A percentile compares a stretch with the other conserved stretches of the same genome.
Conservation (phyloP, 2,888 invertebrate genomes). For the Agrochola circellaris region DNA sequence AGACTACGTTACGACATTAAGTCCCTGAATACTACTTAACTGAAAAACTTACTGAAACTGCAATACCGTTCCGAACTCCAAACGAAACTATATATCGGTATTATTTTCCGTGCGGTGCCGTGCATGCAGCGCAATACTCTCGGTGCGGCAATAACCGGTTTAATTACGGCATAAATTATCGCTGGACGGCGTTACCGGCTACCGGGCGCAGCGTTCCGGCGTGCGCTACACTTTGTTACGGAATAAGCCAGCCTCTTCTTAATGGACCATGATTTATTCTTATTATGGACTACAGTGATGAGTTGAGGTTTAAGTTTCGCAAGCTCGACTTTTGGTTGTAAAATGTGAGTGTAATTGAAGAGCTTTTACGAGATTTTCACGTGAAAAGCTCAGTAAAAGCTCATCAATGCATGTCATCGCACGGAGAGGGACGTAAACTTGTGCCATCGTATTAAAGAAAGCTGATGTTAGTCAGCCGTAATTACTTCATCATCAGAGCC, state of each 20-base stretch:
- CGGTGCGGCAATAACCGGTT: constrained; percentile 68
- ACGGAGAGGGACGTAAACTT: background rate
- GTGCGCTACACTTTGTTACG: constrained; percentile 57
- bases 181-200: constrained; percentile 63
- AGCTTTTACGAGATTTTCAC: background rate
- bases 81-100: constrained; percentile 60
- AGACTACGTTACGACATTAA: background rate
- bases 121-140: constrained; percentile 51
- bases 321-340: background rate
- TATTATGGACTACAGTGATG: constrained; percentile 34
- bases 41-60: constrained; percentile 42
- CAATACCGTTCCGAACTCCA: constrained; percentile 22
- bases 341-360: background rate
- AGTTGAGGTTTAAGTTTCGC: background rate
- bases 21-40: constrained; percentile 17
- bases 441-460: background rate
- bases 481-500: background rate
- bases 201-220: constrained; percentile 44
- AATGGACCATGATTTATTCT: constrained; percentile 47
- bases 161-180: constrained; percentile 75
- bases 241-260: constrained; percentile 49
- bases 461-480: background rate
- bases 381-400: background rate
- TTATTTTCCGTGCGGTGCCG: constrained; percentile 52
- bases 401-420: background rate